Evolutionary conservation across 1,140 invertebrate genomes (phyloP).

Genomic region (Teleopsis dalmanni): DNA sequence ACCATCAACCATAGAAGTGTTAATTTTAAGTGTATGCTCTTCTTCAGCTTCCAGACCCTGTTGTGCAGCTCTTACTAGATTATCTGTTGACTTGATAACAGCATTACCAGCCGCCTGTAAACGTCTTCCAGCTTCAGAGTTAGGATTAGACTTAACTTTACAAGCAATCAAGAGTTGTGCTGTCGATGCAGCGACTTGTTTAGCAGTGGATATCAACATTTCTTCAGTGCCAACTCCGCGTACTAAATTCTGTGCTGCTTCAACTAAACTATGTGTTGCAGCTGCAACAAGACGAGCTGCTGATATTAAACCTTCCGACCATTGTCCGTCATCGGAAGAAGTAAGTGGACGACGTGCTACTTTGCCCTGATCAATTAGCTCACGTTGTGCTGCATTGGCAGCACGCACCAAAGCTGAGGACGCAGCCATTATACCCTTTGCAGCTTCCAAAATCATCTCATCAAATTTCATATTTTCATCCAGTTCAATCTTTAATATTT

Average conservation of each 20-base stretch:
- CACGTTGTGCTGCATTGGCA: constrained; percentile 89
- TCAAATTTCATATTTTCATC: constrained; percentile 95
- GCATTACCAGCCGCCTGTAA: constrained; percentile 92
- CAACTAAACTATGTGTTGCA: constrained; percentile 93
- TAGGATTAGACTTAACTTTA: constrained; percentile 94
- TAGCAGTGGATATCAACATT: constrained; percentile 91
- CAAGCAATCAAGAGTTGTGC: constrained; percentile 96
- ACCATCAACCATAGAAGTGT: constrained; percentile 85
- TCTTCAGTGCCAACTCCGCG: constrained; percentile 93
- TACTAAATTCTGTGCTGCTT: constrained; percentile 93
- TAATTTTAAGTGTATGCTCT: constrained; percentile 80
- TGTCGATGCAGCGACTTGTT: constrained; percentile 94
- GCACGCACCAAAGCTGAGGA: constrained; percentile 94
- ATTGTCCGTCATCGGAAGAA: constrained; percentile 93
- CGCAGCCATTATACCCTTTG: constrained; percentile 94
- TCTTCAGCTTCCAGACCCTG: constrained; percentile 89
- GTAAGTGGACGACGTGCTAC: constrained; percentile 70
- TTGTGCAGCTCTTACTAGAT: constrained; percentile 87
- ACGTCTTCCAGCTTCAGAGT: constrained; percentile 86
- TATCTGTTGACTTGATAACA: constrained; percentile 95
- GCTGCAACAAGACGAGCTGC: constrained; percentile 93
- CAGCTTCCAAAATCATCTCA: constrained; percentile 97
- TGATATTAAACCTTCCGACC: constrained; percentile 96
- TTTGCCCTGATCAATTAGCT: constrained; percentile 81
- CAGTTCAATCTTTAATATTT: constrained; percentile 55